Percentiles rank a stretch among this genome's conserved stretches.
Conservation (phyloP, 2,888 invertebrate genomes). For the Lasioglossum figueresi region DNA sequence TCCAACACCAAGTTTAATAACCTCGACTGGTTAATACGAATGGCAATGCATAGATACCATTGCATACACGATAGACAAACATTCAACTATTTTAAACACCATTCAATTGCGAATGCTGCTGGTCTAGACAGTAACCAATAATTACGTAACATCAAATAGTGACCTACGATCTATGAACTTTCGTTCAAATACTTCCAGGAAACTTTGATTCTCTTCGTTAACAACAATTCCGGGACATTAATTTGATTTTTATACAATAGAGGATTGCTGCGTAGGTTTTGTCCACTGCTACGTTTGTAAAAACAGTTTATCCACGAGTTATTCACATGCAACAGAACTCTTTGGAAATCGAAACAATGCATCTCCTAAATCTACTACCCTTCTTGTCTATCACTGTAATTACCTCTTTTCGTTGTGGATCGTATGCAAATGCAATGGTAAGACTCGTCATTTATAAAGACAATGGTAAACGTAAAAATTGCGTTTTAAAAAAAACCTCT, state of each 20-base stretch:
- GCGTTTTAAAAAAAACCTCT: not conserved
- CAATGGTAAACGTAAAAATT: too few relatives aligned
- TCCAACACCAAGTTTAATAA: constrained; percentile 52
- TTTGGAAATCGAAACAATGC: not conserved
- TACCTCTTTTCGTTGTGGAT: not conserved
- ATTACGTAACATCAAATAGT: constrained; percentile 46
- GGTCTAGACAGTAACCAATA: constrained; percentile 52
- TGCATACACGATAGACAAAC: constrained; percentile 45
- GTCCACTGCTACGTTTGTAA: not conserved
- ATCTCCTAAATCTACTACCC: not conserved
- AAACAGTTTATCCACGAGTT: not conserved
- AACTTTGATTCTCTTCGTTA: not conserved
- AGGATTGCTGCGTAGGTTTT: not conserved
- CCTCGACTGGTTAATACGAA: constrained; percentile 47
- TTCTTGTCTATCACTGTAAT: not conserved
- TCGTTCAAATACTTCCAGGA: constrained; percentile 1
- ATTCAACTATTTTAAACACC: constrained; percentile 58
- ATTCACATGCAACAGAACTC: not conserved
- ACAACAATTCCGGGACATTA: not conserved
- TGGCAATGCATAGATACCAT: constrained; percentile 26
- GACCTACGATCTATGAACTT: constrained; percentile 36
- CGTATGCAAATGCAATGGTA: not conserved
- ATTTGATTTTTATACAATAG: not conserved
- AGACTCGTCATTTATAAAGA: too few relatives aligned
- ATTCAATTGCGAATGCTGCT: constrained; percentile 41